phyloP scores from a whole-genome alignment of 2,888 invertebrate species.

The Globia sparganii region DNA sequence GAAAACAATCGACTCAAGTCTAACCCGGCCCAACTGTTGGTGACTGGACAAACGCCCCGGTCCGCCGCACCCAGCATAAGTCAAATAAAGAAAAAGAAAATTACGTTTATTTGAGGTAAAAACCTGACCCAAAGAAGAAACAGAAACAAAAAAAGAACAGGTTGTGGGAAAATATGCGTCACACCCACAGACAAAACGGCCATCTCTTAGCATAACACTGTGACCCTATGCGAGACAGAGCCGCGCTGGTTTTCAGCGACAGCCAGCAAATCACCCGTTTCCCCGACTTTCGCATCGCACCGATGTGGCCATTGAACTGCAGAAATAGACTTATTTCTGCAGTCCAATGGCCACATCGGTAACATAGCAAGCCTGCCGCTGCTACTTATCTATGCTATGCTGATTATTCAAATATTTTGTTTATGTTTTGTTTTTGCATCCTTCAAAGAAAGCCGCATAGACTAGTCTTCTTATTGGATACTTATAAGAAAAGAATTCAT shows the following conservation, averaged over 20 bases:
- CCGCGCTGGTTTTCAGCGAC: background rate
- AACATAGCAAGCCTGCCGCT: background rate
- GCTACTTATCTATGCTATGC: background rate
- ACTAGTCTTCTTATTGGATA: background rate
- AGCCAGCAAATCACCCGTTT: background rate
- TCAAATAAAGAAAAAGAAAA: background rate
- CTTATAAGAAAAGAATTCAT: background rate
- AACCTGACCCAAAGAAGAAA: background rate
- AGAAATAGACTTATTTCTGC: too few relatives aligned
- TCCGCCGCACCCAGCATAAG: background rate
- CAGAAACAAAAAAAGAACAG: background rate
- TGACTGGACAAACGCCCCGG: background rate
- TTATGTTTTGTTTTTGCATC: too few relatives aligned
- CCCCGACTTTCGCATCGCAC: background rate
- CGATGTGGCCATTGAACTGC: too few relatives aligned
- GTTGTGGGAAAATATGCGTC: background rate
- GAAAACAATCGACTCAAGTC: background rate
- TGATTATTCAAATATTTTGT: background rate
- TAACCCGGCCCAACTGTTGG: background rate
- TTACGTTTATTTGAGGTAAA: background rate
- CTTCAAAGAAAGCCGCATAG: too few relatives aligned
- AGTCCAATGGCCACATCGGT: background rate
- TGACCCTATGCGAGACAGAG: background rate
- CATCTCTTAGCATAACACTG: background rate
- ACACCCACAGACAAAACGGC: background rate